Evolutionary conservation across 2,888 invertebrate species (phyloP).

Genomic region (Drosophila seclusa): DNA sequence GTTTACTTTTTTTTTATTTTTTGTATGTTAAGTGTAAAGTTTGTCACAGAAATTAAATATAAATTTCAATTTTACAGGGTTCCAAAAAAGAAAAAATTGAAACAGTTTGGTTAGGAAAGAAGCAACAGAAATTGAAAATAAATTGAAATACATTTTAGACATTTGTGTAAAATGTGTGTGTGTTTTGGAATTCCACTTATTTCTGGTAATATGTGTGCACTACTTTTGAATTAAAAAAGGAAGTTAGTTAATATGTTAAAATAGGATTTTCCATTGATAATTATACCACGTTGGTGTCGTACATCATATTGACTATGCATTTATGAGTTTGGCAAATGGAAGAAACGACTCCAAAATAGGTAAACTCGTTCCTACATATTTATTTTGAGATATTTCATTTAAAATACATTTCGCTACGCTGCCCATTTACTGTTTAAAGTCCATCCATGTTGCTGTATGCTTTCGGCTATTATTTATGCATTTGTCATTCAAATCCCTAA

Average conservation of each 20-base stretch:
- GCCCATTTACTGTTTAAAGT: constrained; percentile 30
- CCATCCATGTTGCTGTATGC: constrained; percentile 4
- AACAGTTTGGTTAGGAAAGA: constrained; percentile 1
- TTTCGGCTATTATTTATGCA: constrained; percentile 18
- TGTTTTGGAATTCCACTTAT: not conserved
- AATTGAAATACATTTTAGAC: not conserved
- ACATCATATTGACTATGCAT: no score
- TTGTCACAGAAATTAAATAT: constrained; percentile 16
- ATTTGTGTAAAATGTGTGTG: no score
- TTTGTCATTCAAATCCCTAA: constrained; percentile 29
- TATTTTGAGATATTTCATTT: not conserved
- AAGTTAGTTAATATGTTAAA: not conserved
- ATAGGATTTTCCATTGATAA: not conserved
- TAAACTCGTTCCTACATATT: not conserved
- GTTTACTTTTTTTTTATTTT: constrained; percentile 1
- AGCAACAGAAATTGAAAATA: not conserved
- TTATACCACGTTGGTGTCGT: no score
- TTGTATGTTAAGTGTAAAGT: constrained; percentile 28
- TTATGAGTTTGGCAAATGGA: not conserved
- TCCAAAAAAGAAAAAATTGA: not conserved
- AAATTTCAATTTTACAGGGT: constrained; percentile 7
- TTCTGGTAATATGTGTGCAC: not conserved
- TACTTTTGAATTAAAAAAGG: not conserved
- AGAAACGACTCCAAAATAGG: not conserved
- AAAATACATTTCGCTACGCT: constrained; percentile 1